phyloP scores from a whole-genome alignment of 2,797 vertebrate genomes.

The Gallinago solitaria region DNA sequence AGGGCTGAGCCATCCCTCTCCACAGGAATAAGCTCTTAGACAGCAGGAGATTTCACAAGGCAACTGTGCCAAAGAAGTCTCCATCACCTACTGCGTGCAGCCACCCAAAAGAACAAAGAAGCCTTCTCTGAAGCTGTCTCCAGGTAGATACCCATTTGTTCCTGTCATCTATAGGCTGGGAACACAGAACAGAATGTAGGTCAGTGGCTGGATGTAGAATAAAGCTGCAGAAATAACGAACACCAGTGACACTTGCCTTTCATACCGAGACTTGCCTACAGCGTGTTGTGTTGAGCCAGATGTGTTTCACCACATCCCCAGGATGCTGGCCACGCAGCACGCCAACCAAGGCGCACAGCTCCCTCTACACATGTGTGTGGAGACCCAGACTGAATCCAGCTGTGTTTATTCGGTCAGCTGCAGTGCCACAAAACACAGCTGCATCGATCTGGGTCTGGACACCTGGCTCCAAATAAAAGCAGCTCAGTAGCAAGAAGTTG shows the following conservation, averaged over 20 bases:
- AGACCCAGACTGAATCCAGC: background rate
- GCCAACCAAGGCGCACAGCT: background rate
- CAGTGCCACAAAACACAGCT: slow-evolving; percentile 47
- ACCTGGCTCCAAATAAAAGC: slow-evolving; percentile 51
- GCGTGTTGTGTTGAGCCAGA: background rate
- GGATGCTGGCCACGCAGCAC: background rate
- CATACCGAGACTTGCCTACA: background rate
- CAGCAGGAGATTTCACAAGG: background rate
- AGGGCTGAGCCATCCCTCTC: background rate
- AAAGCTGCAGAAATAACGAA: background rate
- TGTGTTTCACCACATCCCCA: background rate
- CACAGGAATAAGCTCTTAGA: background rate
- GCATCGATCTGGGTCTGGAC: background rate
- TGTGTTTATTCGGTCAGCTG: slow-evolving; percentile 30
- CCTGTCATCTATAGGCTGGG: no score
- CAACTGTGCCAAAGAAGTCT: background rate
- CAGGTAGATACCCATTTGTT: background rate
- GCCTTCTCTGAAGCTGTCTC: background rate
- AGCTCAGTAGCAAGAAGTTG: slow-evolving; percentile 10
- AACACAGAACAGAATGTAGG: background rate
- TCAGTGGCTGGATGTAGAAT: background rate
- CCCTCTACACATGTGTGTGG: accelerated
- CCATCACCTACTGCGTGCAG: background rate
- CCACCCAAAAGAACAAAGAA: background rate
- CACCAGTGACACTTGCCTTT: background rate